These are phyloP conservation scores for Strix aluco DNA, from an alignment of 2,113 vertebrate genomes.

Conservation along the genomic window DNA sequence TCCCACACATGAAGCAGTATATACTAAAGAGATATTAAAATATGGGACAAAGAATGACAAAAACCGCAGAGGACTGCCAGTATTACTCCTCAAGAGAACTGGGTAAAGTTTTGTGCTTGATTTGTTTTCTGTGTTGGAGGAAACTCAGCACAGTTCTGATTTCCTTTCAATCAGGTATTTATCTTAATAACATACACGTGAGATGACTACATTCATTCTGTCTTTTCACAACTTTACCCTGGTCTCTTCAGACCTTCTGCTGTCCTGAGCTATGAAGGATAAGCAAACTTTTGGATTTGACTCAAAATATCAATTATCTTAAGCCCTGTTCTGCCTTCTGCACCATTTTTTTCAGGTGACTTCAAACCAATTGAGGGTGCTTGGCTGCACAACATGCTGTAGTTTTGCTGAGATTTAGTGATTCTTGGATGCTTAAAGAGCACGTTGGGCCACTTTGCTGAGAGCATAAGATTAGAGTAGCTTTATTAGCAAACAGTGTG, in stretches of 20 bases:
- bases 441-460: background rate
- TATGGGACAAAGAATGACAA: background rate
- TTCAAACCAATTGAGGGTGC: background rate
- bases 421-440: background rate
- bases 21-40: background rate
- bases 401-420: background rate
- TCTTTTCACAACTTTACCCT: background rate
- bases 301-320: background rate
- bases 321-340: background rate
- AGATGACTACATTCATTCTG: background rate
- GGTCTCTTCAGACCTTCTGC: background rate
- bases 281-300: background rate
- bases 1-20: background rate
- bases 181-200: background rate
- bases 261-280: background rate
- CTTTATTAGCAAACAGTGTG: background rate
- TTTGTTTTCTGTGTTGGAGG: background rate
- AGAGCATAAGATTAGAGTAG: background rate
- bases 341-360: background rate
- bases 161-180: background rate
- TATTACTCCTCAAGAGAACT: background rate
- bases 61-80: background rate
- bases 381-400: background rate
- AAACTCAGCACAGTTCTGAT: background rate
- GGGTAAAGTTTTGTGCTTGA: background rate